Percentiles rank a stretch among this genome's conserved stretches.
Conservation (phyloP, 2,113 vertebrate species). For the Oostethus manadensis region DNA sequence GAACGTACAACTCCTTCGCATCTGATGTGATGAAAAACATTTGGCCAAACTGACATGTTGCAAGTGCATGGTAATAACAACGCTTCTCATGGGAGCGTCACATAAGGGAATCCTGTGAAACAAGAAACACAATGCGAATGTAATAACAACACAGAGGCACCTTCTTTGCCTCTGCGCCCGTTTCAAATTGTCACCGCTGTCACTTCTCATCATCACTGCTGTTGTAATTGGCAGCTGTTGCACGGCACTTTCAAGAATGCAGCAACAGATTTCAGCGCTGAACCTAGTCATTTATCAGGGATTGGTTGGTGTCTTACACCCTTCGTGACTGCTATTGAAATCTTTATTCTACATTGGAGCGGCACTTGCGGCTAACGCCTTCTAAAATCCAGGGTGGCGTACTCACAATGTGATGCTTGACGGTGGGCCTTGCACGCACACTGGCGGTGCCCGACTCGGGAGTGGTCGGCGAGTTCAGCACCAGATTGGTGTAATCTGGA, state of each 20-base stretch:
- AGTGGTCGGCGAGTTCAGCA: constrained; percentile 45
- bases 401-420: constrained; percentile 71
- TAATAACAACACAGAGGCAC: background rate
- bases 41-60: background rate
- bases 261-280: background rate
- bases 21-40: background rate
- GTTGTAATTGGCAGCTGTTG: background rate
- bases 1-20: no score
- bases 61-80: background rate
- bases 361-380: background rate
- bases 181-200: background rate
- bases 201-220: background rate
- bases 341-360: no score
- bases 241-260: background rate
- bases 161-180: background rate
- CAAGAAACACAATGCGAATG: background rate
- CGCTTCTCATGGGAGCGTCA: background rate
- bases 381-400: background rate
- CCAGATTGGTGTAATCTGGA: constrained; percentile 60
- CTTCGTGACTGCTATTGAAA: background rate
- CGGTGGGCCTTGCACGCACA: constrained; percentile 72
- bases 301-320: background rate
- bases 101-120: background rate
- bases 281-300: background rate
- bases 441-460: constrained; percentile 73